Evolutionary conservation across 2,113 vertebrate genomes (phyloP).

Genomic region (Collichthys lucidus): DNA sequence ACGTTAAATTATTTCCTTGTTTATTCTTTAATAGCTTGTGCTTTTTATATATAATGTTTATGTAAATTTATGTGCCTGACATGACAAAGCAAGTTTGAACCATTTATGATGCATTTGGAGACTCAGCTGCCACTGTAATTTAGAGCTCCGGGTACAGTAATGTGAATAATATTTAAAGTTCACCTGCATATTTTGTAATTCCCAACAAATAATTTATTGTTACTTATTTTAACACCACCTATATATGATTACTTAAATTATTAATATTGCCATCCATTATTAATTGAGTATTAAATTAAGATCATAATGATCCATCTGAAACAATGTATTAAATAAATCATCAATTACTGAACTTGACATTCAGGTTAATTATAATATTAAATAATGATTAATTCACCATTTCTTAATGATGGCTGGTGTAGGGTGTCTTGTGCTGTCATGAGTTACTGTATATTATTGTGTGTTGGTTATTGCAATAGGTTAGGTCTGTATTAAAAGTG

Average conservation of each 20-base stretch:
- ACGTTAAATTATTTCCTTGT: neutral
- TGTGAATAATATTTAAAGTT: neutral
- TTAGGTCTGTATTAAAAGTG: constrained; percentile 15
- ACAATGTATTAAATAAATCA: neutral
- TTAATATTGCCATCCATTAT: neutral
- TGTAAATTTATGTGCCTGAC: neutral
- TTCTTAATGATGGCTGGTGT: constrained; percentile 27
- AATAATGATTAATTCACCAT: constrained; percentile 69
- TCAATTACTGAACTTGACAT: neutral
- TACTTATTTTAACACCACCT: neutral
- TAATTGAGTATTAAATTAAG: neutral
- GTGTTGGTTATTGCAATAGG: constrained; percentile 25
- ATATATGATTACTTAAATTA: neutral
- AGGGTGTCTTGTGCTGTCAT: constrained; percentile 14
- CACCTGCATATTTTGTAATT: neutral
- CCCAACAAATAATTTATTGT: neutral
- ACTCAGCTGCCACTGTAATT: neutral
- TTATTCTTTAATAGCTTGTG: neutral
- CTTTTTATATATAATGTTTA: constrained; percentile 6
- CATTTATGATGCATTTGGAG: constrained; percentile 1
- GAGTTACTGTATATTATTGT: constrained; percentile 16
- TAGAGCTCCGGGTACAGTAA: neutral
- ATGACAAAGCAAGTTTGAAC: neutral
- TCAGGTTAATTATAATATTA: constrained; percentile 36
- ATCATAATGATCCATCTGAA: neutral